Base-by-base conservation (phyloP, 1,140 invertebrate genomes). In the Oryctes rhinoceros region DNA sequence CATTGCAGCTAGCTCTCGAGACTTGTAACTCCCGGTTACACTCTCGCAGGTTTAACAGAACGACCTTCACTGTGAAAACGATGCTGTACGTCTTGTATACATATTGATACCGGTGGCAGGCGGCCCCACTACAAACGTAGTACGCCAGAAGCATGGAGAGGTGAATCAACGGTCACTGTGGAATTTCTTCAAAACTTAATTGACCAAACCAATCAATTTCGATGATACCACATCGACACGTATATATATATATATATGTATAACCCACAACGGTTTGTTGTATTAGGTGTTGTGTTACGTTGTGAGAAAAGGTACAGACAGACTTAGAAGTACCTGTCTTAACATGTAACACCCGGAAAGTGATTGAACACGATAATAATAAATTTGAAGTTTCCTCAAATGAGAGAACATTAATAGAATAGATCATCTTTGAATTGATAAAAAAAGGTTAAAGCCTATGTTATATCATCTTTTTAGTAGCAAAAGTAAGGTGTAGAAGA, bases 201-300 rank as follows among this genome's bases (percentile, higher is more conserved):
- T 59, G 53, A 59, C 53, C 53, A 59, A 59, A 59, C 53, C 53
- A 59, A 59, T 59, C 53, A 59, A 59, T 59, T 59, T 59, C 53
- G 53, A 59, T 59, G 53, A 59, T 59, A 59, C 53, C 53, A 15
- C 53, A 15, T 18, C 53, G 18, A 59, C 15, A 18, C 13, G 13
- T 15, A 59, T 44, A 3, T 44, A 44, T 10, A 3, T 44, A 44
- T 3, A 44, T 44, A 7, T 44, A 4, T 44, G 5, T 44, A 44
- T n/a, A n/a, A n/a, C 53, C 15, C 3, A 1, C 53, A 59, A 59
- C 18, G 39, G 18, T 59, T 59, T 59, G 53, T 59, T 59, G 18
- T 59, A n/a, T 59, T 59, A 59, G 15, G 15, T 59, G 53, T 59
- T 59, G 18, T 18, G 18, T 59, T 59, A 59, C 53, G 13, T 18